Evolutionary conservation across 2,113 vertebrate genomes (phyloP), one percentile per base, ranked within the genome.

Genomic region (Scomber japonicus): DNA sequence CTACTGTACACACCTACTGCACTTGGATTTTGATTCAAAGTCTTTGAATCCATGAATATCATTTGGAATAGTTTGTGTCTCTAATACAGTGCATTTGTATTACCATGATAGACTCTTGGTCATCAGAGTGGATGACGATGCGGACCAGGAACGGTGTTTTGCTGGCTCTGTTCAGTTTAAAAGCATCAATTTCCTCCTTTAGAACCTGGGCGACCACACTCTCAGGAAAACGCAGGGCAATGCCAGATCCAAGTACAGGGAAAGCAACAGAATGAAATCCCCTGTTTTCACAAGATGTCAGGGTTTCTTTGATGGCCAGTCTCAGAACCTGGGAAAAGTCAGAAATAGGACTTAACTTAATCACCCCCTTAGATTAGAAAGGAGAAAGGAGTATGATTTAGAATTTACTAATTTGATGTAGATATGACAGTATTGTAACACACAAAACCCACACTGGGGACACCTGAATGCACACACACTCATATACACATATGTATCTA

Each of bases 221-320:
- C 40, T 16, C 31, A 19, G 90, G 91, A 62, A 93, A 91, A 12
- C 31, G 1, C 7, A 93, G 69, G 7, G 65, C 78, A 3, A 49
- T 14, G 0, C 91, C 92, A 21, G 71, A 45, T 4, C 93, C 93
- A 0, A 94, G 65, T 2, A 84, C 53, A 3, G 93, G 89, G 24
- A 93, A 10, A 13, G 92, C 76, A 0, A 86, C 72, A 2, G 88
- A 93, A 24, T n/a, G 14, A 24, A 91, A 87, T 6, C 74, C 80
- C 53, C 19, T 67, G 0, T 13, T 16, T 11, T 83, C 84, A 71
- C 92, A 93, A 3, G 44, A 72, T 13, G 78, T 51, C 4, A 94
- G 70, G 53, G 84, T 71, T 0, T 16, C 24, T 11, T 17, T 65
- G 53, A 92, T 60, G 13, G 74, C 89, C 13, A 68, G 0, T 53